Conservation (phyloP, 2,888 invertebrate species). For the Allolobophora icterica region DNA sequence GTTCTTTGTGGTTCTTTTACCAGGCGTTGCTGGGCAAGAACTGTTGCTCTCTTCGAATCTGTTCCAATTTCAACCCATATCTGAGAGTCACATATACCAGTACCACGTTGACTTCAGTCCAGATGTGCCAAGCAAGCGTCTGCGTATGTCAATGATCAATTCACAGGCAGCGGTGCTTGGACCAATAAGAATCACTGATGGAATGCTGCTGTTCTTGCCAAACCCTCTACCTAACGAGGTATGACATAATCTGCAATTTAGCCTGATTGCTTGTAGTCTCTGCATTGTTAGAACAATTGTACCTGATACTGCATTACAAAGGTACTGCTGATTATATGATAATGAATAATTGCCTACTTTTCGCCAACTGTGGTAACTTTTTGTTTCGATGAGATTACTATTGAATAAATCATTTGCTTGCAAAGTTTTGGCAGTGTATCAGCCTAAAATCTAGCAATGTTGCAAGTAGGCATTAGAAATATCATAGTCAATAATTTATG, state of each 20-base stretch:
- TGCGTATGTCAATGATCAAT: constrained; percentile 55
- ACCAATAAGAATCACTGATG: constrained; percentile 59
- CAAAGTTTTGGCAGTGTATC: neutral
- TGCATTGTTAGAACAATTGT: neutral
- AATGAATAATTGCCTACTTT: neutral
- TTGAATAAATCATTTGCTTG: neutral
- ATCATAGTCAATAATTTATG: too few relatives aligned
- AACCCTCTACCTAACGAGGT: constrained; percentile 54
- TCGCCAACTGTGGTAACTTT: neutral
- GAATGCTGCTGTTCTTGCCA: constrained; percentile 58
- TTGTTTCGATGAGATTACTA: neutral
- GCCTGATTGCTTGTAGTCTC: neutral
- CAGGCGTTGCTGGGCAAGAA: neutral
- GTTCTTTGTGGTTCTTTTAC: neutral
- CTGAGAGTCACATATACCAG: constrained; percentile 53
- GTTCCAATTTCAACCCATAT: neutral
- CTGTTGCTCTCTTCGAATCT: neutral
- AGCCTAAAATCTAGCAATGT: neutral
- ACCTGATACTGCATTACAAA: too few relatives aligned
- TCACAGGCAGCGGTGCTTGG: constrained; percentile 55
- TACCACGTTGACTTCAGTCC: constrained; percentile 63
- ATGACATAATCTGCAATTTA: constrained; percentile 24
- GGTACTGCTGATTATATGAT: neutral
- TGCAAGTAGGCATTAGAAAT: too few relatives aligned
- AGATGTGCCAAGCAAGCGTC: constrained; percentile 54